Base-by-base conservation (phyloP, 2,888 invertebrate species). In the Furcula furcula region DNA sequence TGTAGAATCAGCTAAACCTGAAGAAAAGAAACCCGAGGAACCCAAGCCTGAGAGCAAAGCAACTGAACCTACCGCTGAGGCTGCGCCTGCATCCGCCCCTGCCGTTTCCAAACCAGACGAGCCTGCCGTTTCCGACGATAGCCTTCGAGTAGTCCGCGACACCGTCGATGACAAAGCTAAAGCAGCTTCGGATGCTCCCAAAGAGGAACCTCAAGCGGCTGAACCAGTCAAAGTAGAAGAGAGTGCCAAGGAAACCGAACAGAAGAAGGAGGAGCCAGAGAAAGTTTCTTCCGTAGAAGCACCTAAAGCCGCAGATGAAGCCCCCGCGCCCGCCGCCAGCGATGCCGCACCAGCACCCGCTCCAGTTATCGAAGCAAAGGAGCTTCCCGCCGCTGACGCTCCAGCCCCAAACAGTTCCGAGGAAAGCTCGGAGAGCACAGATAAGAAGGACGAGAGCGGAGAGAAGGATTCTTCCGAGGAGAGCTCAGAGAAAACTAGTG, bases 101-200 rank as follows among this genome's bases (percentile, higher is more conserved):
- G 43, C 36, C 18, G 38, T 32, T 22, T 22, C 7, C n/a, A 56
- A 51, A 43, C 15, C 51, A 4, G 46, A 40, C 29, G 35, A 36
- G 9, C 18, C 45, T 9, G 31, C 18, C 11, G 25, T 37, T 12
- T 30, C 26, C 31, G 76, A 76, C 15, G 81, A 81, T 10, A 57
- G 57, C 23, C 55, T 75, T 9, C 67, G 84, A 20, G 79, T 85
- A 36, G 68, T 83, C 10, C 81, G 88, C 21, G 86, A 82, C 30
- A 79, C 84, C 4, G 69, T 77, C 13, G 77, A 75, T 34, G 81
- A 76, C 32, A 65, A 70, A 46, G 62, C 49, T 35, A 26, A 70
- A 46, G 61, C 49, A 35, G 9, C 28, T 18, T 3, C 7, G 21
- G 42, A 43, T 15, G 29, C 42, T 53, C 51, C 44, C 45, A 53